A percentile compares a stretch with the other conserved stretches of the same genome.
Conservation (phyloP, 2,113 vertebrate species). For the Bolborhynchus lineola region DNA sequence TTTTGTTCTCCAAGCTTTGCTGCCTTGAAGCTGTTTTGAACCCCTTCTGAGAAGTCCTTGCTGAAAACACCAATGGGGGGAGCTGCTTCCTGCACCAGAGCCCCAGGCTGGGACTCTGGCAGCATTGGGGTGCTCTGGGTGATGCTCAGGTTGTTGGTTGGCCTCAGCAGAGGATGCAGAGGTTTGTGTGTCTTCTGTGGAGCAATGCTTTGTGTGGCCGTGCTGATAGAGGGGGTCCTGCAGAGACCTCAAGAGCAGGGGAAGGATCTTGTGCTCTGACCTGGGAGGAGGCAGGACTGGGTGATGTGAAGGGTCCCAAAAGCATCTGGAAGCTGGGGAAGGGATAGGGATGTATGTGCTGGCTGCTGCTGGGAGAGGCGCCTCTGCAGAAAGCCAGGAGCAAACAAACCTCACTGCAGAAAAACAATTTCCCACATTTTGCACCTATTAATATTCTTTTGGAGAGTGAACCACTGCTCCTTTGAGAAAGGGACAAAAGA, state of each 20-base stretch:
- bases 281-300: not conserved
- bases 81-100: not conserved
- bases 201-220: rapidly evolving
- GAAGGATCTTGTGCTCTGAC: rapidly evolving
- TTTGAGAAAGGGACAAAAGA: slow-evolving; percentile 76
- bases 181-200: not conserved
- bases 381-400: not conserved
- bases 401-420: not conserved
- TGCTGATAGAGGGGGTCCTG: not conserved
- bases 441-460: slow-evolving; percentile 27
- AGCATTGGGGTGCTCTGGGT: not conserved
- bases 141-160: not conserved
- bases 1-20: not conserved
- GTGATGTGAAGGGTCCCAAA: not conserved
- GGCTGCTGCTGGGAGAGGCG: not conserved
- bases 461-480: slow-evolving; percentile 49
- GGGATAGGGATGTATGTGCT: not conserved
- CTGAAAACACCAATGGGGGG: rapidly evolving
- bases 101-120: rapidly evolving
- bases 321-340: not conserved
- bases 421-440: not conserved
- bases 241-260: not conserved
- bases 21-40: not conserved
- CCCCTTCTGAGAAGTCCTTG: not conserved
- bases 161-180: not conserved